phyloP scores from a whole-genome alignment of 2,797 vertebrate species.

The Phrynocephalus vlangalii region DNA sequence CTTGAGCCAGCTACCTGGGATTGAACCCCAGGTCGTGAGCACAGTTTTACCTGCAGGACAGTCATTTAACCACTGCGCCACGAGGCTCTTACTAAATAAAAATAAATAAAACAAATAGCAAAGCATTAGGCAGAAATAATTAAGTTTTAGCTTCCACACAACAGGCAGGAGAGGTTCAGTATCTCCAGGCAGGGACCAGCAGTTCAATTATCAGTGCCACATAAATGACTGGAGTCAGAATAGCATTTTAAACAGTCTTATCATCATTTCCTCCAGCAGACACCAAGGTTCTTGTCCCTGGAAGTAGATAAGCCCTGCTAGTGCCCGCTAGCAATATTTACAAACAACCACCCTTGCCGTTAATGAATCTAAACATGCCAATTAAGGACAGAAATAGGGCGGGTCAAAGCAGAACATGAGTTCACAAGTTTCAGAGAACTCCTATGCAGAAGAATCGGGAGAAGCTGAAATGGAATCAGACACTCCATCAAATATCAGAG shows the following conservation, averaged over 20 bases:
- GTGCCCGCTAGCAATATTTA: not conserved
- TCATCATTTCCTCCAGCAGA: slow-evolving; percentile 13
- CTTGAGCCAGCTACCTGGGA: too few species aligned
- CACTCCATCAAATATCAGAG: too few species aligned
- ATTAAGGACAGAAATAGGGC: not conserved
- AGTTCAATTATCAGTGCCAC: slow-evolving; percentile 26
- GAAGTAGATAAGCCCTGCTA: not conserved
- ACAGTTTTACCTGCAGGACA: too few species aligned
- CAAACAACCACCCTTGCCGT: not conserved
- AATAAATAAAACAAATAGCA: too few species aligned
- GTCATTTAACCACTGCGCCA: too few species aligned
- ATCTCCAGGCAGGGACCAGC: not conserved
- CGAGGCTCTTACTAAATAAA: too few species aligned
- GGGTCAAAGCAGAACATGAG: slow-evolving; percentile 22
- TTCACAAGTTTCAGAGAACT: slow-evolving; percentile 13
- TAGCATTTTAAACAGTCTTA: not conserved
- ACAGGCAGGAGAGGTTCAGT: slow-evolving; percentile 7
- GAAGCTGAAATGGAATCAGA: not conserved
- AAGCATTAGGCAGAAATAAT: not conserved
- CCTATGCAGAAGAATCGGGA: not conserved
- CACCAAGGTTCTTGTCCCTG: not conserved
- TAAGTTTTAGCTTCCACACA: not conserved
- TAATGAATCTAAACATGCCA: not conserved
- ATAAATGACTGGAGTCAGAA: slow-evolving; percentile 18
- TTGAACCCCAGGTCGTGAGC: too few species aligned